Conservation (phyloP, 2,888 invertebrate genomes). For the Drosophila picticornis region DNA sequence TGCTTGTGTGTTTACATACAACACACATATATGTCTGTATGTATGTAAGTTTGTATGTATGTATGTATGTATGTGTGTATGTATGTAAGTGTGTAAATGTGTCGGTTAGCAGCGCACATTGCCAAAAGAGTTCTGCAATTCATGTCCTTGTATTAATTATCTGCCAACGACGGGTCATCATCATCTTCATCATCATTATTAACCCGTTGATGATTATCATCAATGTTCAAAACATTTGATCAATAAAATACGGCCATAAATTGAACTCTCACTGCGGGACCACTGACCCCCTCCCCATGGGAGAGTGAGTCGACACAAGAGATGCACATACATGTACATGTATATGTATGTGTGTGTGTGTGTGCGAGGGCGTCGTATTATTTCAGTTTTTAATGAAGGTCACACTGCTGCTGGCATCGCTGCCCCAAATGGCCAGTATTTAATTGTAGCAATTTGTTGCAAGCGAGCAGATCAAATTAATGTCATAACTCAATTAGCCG, state of each 20-base stretch:
- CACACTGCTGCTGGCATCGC: slow-evolving; percentile 60
- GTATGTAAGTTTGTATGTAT: not conserved
- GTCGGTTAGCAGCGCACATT: slow-evolving; percentile 26
- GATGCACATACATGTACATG: not conserved
- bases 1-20: too few species aligned
- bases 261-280: slow-evolving; percentile 35
- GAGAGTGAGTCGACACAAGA: slow-evolving; percentile 21
- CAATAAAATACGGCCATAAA: slow-evolving; percentile 66
- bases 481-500: slow-evolving; percentile 76
- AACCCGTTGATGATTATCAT: slow-evolving; percentile 20
- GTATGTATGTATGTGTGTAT: not conserved
- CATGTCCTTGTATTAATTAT: slow-evolving; percentile 69
- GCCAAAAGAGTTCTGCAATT: slow-evolving; percentile 9
- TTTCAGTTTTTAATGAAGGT: slow-evolving; percentile 67
- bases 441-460: slow-evolving; percentile 73
- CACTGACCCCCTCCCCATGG: slow-evolving; percentile 33
- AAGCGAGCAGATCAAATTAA: slow-evolving; percentile 70
- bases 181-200: slow-evolving; percentile 28
- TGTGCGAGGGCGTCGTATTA: slow-evolving; percentile 37
- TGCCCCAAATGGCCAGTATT: slow-evolving; percentile 48
- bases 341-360: not conserved
- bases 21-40: not conserved
- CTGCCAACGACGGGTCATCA: slow-evolving; percentile 24
- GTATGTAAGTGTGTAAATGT: slow-evolving; percentile 6
- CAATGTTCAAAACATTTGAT: slow-evolving; percentile 56